Evolutionary conservation across 2,113 vertebrate genomes (phyloP).

Genomic region (Phodopus roborovskii): DNA sequence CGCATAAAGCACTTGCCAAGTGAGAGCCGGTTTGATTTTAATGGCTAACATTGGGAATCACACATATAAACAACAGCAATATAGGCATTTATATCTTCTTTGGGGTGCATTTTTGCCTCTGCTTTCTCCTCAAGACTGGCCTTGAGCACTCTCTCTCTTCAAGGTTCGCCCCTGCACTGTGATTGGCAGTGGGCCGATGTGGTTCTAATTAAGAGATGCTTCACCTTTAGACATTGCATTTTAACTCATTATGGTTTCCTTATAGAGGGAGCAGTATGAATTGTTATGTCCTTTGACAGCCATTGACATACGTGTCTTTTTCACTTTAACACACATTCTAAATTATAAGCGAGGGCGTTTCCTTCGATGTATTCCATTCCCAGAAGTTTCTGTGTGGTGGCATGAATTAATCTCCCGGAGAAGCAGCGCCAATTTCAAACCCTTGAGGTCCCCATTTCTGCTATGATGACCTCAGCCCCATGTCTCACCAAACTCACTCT

Average conservation of each 20-base stretch:
- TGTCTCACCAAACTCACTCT: background rate
- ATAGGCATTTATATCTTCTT: background rate
- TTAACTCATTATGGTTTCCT: background rate
- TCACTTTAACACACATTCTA: background rate
- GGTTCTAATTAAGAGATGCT: background rate
- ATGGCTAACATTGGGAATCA: background rate
- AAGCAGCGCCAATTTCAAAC: background rate
- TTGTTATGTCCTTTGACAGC: background rate
- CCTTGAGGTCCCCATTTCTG: background rate
- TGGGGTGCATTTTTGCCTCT: background rate
- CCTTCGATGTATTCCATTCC: background rate
- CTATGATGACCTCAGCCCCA: background rate
- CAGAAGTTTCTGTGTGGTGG: background rate
- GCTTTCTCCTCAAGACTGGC: background rate
- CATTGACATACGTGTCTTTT: background rate
- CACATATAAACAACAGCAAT: background rate
- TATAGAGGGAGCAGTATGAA: background rate
- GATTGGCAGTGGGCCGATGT: background rate
- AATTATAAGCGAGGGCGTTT: background rate
- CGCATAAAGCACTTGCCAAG: background rate
- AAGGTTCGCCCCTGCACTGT: background rate
- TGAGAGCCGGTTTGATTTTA: background rate
- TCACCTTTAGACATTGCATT: background rate
- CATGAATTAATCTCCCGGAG: background rate
- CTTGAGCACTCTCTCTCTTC: background rate